Evolutionary conservation across 2,797 vertebrate genomes (phyloP).

Genomic region (Morus bassanus): DNA sequence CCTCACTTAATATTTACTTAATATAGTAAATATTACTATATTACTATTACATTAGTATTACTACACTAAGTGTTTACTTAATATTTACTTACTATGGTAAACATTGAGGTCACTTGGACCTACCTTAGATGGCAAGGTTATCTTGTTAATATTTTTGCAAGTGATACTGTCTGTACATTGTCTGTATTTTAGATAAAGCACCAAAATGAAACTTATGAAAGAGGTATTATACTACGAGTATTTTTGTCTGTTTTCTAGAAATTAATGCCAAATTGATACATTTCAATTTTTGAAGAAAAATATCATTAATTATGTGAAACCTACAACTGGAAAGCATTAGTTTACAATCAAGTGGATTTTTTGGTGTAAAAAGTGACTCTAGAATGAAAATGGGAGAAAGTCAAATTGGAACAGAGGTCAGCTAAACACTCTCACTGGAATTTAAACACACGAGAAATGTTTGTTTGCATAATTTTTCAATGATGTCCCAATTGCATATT

Average conservation of each 20-base stretch:
- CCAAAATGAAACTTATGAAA: not conserved
- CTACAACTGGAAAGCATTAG: not conserved
- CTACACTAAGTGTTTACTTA: not conserved
- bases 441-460: conserved; percentile 28
- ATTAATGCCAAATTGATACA: not conserved
- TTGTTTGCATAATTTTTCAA: conserved; percentile 56
- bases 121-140: not conserved
- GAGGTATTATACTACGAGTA: not conserved
- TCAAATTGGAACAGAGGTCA: conserved; percentile 20
- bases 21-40: not conserved
- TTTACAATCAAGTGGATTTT: not conserved
- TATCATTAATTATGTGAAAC: not conserved
- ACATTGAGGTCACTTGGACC: not conserved
- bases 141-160: not conserved
- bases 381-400: conserved; percentile 25
- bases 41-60: not conserved
- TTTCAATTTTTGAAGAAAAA: not conserved
- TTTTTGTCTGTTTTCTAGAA: not conserved
- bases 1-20: not conserved
- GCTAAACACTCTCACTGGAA: conserved; percentile 46
- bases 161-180: not conserved
- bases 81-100: not conserved
- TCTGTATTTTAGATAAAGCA: not conserved
- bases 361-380: conserved; percentile 10
- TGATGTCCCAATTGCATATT: conserved; percentile 18